phyloP scores from a whole-genome alignment of 2,888 invertebrate genomes.

The Nomada ruficornis region DNA sequence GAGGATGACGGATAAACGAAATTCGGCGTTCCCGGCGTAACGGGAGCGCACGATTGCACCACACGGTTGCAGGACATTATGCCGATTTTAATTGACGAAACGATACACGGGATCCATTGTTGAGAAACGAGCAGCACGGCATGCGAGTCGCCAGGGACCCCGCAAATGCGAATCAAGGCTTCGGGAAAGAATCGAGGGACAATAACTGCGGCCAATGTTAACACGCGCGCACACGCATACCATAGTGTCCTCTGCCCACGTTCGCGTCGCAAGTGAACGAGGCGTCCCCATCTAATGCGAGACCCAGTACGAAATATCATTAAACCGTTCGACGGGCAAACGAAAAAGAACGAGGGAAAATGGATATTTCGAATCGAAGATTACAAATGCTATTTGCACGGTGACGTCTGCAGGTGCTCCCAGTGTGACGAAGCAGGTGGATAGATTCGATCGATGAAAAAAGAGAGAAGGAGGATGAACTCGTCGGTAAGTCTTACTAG shows the following conservation, averaged over 20 bases:
- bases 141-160: conserved; percentile 30
- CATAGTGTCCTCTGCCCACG: conserved; percentile 24
- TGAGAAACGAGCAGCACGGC: conserved; percentile 36
- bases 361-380: too few relatives aligned
- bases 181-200: conserved; percentile 37
- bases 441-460: too few relatives aligned
- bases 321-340: too few relatives aligned
- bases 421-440: too few relatives aligned
- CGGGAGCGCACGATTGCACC: background rate
- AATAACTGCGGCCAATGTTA: conserved; percentile 20
- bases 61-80: conserved; percentile 12
- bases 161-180: conserved; percentile 6
- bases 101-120: conserved; percentile 7
- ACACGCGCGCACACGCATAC: conserved; percentile 14
- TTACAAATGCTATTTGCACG: too few relatives aligned
- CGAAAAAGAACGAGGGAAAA: too few relatives aligned
- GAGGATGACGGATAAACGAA: too few relatives aligned
- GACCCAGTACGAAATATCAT: conserved; percentile 19
- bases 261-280: conserved; percentile 25
- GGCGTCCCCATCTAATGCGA: conserved; percentile 3
- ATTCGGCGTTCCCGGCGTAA: too few relatives aligned
- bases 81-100: conserved; percentile 32
- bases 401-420: too few relatives aligned
- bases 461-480: too few relatives aligned
- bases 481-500: too few relatives aligned